These are phyloP conservation scores for Mechanitis messenoides DNA, from an alignment of 2,888 invertebrate genomes.

Conservation along the genomic window DNA sequence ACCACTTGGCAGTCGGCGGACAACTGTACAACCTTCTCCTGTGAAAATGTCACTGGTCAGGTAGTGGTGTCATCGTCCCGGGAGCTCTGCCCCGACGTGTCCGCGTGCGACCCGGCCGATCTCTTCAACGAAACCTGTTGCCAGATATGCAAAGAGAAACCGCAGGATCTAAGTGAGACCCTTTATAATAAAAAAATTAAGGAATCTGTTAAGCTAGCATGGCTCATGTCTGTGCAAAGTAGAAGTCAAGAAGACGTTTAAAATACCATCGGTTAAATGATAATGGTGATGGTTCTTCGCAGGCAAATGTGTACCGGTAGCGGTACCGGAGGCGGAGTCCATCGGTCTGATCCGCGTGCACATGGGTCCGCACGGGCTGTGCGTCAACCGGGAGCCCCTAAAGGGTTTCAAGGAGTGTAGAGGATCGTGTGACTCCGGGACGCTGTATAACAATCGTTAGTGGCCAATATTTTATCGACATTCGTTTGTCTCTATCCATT, in stretches of 20 bases:
- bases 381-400: constrained; percentile 79
- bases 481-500: not conserved
- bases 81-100: constrained; percentile 79
- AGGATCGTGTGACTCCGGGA: constrained; percentile 82
- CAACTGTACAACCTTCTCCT: constrained; percentile 80
- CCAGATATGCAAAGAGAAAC: constrained; percentile 76
- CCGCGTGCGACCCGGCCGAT: constrained; percentile 75
- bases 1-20: constrained; percentile 78
- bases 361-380: constrained; percentile 74
- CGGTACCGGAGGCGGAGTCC: constrained; percentile 72
- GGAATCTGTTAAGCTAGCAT: not conserved
- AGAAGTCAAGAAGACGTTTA: too few relatives aligned
- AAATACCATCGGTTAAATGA: too few relatives aligned
- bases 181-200: constrained; percentile 5
- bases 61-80: constrained; percentile 72
- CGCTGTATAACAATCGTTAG: constrained; percentile 81
- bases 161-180: constrained; percentile 62
- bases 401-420: constrained; percentile 81
- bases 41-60: constrained; percentile 62
- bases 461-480: constrained; percentile 20
- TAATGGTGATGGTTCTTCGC: not conserved
- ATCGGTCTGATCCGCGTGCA: constrained; percentile 74
- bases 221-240: too few relatives aligned
- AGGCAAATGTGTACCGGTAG: constrained; percentile 75
- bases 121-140: constrained; percentile 82